Evolutionary conservation across 2,113 vertebrate species (phyloP).

Genomic region (Chlamydotis undulata): DNA sequence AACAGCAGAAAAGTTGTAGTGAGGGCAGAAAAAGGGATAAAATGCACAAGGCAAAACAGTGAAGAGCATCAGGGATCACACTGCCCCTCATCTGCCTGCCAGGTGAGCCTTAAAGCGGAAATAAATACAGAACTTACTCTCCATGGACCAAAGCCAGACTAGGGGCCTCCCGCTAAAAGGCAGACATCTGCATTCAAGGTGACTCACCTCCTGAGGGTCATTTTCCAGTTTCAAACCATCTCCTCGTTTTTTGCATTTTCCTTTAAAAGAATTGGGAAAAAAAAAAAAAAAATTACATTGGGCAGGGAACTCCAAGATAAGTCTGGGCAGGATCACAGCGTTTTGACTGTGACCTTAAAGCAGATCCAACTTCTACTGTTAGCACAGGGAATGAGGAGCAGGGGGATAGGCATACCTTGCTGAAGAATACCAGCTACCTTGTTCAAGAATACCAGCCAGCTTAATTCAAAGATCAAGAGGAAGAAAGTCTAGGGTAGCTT

Average conservation of each 20-base stretch:
- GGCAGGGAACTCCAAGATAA: not conserved
- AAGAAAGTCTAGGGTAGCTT: not conserved
- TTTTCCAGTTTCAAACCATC: slow-evolving; percentile 96
- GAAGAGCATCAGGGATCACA: not conserved
- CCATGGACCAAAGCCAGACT: not conserved
- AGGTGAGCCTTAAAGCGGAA: not conserved
- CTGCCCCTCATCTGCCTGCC: not conserved
- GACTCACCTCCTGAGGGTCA: slow-evolving; percentile 93
- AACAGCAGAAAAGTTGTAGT: not conserved
- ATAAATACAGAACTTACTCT: not conserved
- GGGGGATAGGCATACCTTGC: not conserved
- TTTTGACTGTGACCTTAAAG: not conserved
- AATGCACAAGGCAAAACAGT: not conserved
- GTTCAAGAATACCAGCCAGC: not conserved
- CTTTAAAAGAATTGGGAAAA: slow-evolving; percentile 68
- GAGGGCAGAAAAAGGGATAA: not conserved
- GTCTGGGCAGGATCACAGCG: not conserved
- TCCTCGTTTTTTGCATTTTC: slow-evolving; percentile 92
- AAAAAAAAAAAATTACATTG: not conserved
- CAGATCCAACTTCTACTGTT: not conserved
- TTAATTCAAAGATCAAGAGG: not conserved
- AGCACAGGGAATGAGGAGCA: not conserved
- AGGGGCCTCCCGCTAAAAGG: not conserved
- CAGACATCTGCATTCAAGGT: not conserved
- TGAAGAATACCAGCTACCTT: not conserved